Conservation (phyloP, 2,113 vertebrate species). For the Dasyornis broadbenti region DNA sequence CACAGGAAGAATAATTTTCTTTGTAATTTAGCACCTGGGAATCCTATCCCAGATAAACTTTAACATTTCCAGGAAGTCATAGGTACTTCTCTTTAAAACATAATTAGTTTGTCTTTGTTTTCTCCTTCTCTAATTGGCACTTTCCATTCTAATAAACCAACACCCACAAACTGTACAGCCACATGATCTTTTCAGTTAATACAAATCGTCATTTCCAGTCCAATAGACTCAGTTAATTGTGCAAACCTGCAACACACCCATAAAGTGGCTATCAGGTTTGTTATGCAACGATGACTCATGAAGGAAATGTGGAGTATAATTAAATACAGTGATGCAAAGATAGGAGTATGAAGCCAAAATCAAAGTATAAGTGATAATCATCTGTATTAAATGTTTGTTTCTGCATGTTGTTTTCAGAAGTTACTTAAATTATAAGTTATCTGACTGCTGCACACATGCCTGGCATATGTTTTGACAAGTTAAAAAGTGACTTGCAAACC, state of each 20-base stretch:
- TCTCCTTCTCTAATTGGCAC: conserved; percentile 61
- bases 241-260: conserved; percentile 64
- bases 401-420: conserved; percentile 58
- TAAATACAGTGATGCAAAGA: conserved; percentile 56
- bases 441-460: conserved; percentile 32
- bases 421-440: conserved; percentile 30
- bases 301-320: conserved; percentile 60
- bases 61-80: conserved; percentile 46
- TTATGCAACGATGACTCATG: conserved; percentile 63
- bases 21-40: neutral
- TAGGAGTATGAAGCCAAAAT: conserved; percentile 51
- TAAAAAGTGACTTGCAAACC: conserved; percentile 30
- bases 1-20: neutral
- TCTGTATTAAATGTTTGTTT: conserved; percentile 59
- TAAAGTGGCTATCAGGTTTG: conserved; percentile 56
- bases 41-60: conserved; percentile 8
- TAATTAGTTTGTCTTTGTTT: conserved; percentile 58
- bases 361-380: conserved; percentile 54
- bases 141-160: conserved; percentile 65
- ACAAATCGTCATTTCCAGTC: conserved; percentile 65
- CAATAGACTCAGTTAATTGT: conserved; percentile 63
- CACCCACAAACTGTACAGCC: conserved; percentile 56
- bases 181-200: conserved; percentile 60
- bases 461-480: conserved; percentile 53
- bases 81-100: conserved; percentile 39